A percentile compares a stretch with the other conserved stretches of the same genome.
These are phyloP conservation scores for Chrysaora quinquecirrha DNA, from an alignment of 30 jellyfish, hydroid and myxozoan genomes.

Conservation along the genomic window DNA sequence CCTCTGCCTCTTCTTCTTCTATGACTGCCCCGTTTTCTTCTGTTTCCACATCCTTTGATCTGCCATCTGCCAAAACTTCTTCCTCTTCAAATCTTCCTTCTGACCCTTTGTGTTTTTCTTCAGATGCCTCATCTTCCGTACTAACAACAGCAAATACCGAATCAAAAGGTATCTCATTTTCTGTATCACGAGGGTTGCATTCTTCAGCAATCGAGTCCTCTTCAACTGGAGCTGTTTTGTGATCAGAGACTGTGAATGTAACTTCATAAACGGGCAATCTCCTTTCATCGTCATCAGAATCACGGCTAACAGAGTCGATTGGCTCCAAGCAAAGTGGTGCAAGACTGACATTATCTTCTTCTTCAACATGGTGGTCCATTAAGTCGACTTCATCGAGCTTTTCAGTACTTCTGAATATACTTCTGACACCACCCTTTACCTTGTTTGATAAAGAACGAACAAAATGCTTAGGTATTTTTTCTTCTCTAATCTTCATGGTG, in stretches of 20 bases:
- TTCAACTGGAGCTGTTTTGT: background rate
- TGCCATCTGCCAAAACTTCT: background rate
- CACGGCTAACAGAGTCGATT: background rate
- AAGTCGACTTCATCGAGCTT: background rate
- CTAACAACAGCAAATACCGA: background rate
- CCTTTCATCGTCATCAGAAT: background rate
- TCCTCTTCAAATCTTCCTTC: background rate
- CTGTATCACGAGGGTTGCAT: background rate
- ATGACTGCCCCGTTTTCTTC: background rate
- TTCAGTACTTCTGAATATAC: background rate
- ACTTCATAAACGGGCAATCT: background rate
- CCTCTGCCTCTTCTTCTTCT: background rate
- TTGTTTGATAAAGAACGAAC: background rate
- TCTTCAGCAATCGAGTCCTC: background rate
- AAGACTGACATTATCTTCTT: background rate
- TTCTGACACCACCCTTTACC: background rate
- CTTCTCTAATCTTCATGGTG: background rate
- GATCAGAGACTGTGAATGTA: background rate
- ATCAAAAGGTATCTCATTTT: background rate
- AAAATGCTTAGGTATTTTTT: background rate
- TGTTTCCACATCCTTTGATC: background rate
- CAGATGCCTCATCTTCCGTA: background rate
- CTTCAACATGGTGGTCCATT: background rate
- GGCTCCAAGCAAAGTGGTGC: background rate
- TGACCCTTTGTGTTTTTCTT: background rate